These are phyloP conservation scores for Gonocerus acuteangulatus DNA, from an alignment of 2,888 invertebrate species.

Conservation along the genomic window DNA sequence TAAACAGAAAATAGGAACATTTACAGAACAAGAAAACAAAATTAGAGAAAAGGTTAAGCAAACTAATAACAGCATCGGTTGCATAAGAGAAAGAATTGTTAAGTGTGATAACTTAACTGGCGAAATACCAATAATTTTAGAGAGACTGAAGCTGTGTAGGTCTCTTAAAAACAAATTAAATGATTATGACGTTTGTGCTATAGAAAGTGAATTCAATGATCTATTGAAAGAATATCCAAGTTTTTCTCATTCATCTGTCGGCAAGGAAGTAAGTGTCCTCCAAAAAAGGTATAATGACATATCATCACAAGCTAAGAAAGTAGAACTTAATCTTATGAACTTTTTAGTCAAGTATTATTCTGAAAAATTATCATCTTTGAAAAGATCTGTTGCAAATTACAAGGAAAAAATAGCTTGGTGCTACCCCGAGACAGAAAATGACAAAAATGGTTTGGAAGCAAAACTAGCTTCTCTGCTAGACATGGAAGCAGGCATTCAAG, in stretches of 20 bases:
- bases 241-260: conserved; percentile 65
- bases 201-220: conserved; percentile 61
- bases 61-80: conserved; percentile 60
- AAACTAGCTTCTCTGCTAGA: conserved; percentile 74
- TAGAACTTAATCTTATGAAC: conserved; percentile 62
- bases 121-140: conserved; percentile 72
- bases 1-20: conserved; percentile 56
- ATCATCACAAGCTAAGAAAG: conserved; percentile 69
- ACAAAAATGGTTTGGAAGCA: conserved; percentile 85
- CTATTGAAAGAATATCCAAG: conserved; percentile 68
- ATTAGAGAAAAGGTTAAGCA: conserved; percentile 64
- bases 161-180: conserved; percentile 63
- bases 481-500: conserved; percentile 62
- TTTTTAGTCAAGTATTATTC: conserved; percentile 81
- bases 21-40: conserved; percentile 65
- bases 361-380: conserved; percentile 73
- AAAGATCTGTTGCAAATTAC: conserved; percentile 69
- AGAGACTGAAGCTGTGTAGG: conserved; percentile 67
- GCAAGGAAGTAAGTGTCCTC: conserved; percentile 75
- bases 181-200: conserved; percentile 58
- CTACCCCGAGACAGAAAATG: conserved; percentile 77
- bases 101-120: conserved; percentile 86
- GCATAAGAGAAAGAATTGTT: conserved; percentile 72
- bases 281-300: conserved; percentile 76
- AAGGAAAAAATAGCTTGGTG: conserved; percentile 90